Conservation (phyloP, 2,888 invertebrate species). For the Hydriomena furcata region DNA sequence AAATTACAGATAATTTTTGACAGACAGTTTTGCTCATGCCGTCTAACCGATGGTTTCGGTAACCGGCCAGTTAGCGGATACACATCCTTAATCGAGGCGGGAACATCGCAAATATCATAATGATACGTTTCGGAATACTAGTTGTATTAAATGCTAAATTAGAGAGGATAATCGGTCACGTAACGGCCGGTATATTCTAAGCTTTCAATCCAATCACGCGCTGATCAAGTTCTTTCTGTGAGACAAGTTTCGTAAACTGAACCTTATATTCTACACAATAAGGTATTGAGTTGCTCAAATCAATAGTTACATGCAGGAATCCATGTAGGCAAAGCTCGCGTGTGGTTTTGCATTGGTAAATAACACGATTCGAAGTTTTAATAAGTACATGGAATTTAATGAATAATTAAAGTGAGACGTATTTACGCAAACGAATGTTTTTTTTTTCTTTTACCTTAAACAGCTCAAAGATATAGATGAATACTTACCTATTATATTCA, state of each 20-base stretch:
- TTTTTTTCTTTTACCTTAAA: constrained; percentile 2
- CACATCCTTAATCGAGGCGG: constrained; percentile 37
- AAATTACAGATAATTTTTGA: too few species aligned
- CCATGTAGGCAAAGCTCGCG: constrained; percentile 27
- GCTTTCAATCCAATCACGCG: constrained; percentile 65
- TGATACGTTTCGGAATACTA: constrained; percentile 52
- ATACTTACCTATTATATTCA: too few species aligned
- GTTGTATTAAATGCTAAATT: constrained; percentile 61
- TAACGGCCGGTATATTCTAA: constrained; percentile 56
- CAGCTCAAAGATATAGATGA: not conserved
- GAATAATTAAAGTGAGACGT: constrained; percentile 8
- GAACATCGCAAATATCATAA: constrained; percentile 54
- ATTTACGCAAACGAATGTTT: not conserved
- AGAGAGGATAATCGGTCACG: constrained; percentile 70
- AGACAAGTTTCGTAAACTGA: constrained; percentile 11
- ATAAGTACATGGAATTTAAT: constrained; percentile 12
- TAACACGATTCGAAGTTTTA: constrained; percentile 6
- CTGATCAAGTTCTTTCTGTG: constrained; percentile 30
- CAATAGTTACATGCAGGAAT: constrained; percentile 28
- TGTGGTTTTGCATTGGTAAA: constrained; percentile 23
- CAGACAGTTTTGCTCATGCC: too few species aligned
- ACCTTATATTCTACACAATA: constrained; percentile 12
- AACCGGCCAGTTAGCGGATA: not conserved
- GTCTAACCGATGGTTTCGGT: too few species aligned
- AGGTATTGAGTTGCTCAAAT: constrained; percentile 2